Evolutionary conservation across 2,113 vertebrate genomes (phyloP), one percentile per base, ranked within the genome.

Genomic region (Phoxinus phoxinus): DNA sequence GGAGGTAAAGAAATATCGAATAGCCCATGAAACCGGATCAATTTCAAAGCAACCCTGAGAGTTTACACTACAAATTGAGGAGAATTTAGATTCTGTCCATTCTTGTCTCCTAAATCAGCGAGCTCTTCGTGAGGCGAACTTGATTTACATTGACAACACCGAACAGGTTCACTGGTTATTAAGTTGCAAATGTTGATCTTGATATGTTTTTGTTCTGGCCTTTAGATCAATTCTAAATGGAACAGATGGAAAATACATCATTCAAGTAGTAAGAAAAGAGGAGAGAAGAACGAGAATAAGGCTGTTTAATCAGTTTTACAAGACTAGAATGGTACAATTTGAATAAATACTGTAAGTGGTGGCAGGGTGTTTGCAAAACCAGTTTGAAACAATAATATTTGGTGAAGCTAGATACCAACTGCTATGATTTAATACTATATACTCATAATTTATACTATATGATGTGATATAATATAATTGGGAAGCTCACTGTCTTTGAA

Each of bases 121-220:
- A 61, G 32, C 19, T 44, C 23, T 78, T 58, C 2, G 5, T 37
- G 46, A 71, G 77, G 12, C 13, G 1, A 82, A 82, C 80, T 35
- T 71, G 15, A 53, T 81, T 67, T 30, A 81, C 44, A 65, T 65
- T 58, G 65, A 83, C 58, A 72, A 72, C n/a, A 69, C 25, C 3
- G 32, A 83, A 84, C 9, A 59, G 69, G 51, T 59, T 84, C 69
- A 73, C 35, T 61, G 67, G 69, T 84, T 75, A 63, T 84, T 84
- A 46, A 84, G 51, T 73, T 84, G 69, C 69, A 84, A 59, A 84
- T 59, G 67, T 30, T 58, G 15, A 74, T 61, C 25, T 46, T 27
- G 35, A 65, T 35, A 69, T 79, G 21, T 51, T 74, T 75, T 75
- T 32, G 27, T 67, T 67, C 27, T 19, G 73, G n/a, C 15, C n/a